A percentile compares a stretch with the other conserved stretches of the same genome.
These are phyloP conservation scores for Hylyphantes graminicola DNA, from an alignment of 1,140 invertebrate genomes.

Conservation along the genomic window DNA sequence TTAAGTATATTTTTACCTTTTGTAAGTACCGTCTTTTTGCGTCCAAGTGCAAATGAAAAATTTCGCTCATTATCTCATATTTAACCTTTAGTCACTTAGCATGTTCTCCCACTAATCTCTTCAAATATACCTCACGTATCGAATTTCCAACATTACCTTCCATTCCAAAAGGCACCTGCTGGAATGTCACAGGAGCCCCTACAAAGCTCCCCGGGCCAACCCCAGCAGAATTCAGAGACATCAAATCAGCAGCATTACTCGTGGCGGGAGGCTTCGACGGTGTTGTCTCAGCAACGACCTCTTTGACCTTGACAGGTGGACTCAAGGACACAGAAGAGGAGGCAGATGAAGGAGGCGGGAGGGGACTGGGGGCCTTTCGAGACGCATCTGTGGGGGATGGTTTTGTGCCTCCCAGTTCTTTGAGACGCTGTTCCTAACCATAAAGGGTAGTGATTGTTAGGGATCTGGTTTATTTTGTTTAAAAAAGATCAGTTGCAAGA, in stretches of 20 bases:
- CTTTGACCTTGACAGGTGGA: conserved; percentile 34
- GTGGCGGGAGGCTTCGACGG: background rate
- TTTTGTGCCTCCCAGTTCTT: conserved; percentile 27
- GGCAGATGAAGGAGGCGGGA: conserved; percentile 37
- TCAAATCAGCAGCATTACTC: conserved; percentile 34
- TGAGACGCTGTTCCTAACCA: conserved; percentile 46
- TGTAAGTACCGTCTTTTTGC: too few species aligned
- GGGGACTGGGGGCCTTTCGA: conserved; percentile 40
- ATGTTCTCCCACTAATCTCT: too few species aligned
- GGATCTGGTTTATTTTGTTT: background rate
- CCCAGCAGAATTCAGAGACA: conserved; percentile 41
- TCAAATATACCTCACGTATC: too few species aligned
- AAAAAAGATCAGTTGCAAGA: background rate
- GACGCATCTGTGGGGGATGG: background rate
- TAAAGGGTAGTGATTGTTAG: background rate
- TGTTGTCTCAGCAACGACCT: background rate
- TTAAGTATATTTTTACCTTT: too few species aligned
- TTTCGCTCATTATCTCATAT: too few species aligned
- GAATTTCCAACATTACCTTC: conserved; percentile 13
- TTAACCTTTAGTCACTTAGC: too few species aligned
- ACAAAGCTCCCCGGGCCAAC: conserved; percentile 6
- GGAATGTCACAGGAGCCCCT: conserved; percentile 24
- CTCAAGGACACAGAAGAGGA: conserved; percentile 28
- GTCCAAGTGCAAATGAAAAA: too few species aligned
- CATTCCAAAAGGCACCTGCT: conserved; percentile 50